A percentile compares a stretch with the other conserved stretches of the same genome.
Conservation (phyloP, 1,140 invertebrate species). For the Drosophila gunungcola region DNA sequence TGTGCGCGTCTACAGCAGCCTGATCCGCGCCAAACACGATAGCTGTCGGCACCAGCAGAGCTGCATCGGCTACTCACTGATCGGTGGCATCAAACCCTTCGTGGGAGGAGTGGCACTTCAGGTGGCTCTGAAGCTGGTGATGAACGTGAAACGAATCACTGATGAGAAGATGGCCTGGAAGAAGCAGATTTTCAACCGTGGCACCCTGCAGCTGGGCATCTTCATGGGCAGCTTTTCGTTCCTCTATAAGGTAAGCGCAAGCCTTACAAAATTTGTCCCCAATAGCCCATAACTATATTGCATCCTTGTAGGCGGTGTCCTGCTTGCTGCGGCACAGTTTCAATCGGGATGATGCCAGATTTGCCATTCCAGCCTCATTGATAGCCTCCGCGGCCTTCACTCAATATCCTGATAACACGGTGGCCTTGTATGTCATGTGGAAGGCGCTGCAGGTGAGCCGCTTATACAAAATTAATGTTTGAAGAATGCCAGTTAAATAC, state of each 20-base stretch:
- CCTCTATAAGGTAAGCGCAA: slow-evolving; percentile 88
- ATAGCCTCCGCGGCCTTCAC: slow-evolving; percentile 88
- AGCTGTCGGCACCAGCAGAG: slow-evolving; percentile 87
- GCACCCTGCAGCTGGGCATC: slow-evolving; percentile 87
- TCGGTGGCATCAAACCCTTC: slow-evolving; percentile 87
- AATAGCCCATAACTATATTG: background rate
- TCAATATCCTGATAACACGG: slow-evolving; percentile 89
- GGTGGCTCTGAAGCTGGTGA: slow-evolving; percentile 85
- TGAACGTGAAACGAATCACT: slow-evolving; percentile 85
- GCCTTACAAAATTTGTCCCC: background rate
- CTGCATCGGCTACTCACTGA: slow-evolving; percentile 87
- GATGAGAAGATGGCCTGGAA: slow-evolving; percentile 85
- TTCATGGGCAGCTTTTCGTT: slow-evolving; percentile 88
- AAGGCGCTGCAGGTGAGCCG: slow-evolving; percentile 88
- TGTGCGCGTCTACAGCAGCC: slow-evolving; percentile 68
- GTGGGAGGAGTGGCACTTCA: slow-evolving; percentile 87
- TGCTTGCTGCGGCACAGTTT: slow-evolving; percentile 87
- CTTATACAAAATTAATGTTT: background rate
- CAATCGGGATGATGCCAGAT: slow-evolving; percentile 86
- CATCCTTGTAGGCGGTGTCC: slow-evolving; percentile 85
- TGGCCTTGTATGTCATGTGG: slow-evolving; percentile 90
- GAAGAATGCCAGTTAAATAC: background rate
- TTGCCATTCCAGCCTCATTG: slow-evolving; percentile 88
- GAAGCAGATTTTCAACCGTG: slow-evolving; percentile 86
- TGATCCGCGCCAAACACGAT: slow-evolving; percentile 85